Percentiles rank a stretch among this genome's conserved stretches.
These are phyloP conservation scores for Bruchidius siliquastri DNA, from an alignment of 2,888 invertebrate genomes.

Conservation along the genomic window DNA sequence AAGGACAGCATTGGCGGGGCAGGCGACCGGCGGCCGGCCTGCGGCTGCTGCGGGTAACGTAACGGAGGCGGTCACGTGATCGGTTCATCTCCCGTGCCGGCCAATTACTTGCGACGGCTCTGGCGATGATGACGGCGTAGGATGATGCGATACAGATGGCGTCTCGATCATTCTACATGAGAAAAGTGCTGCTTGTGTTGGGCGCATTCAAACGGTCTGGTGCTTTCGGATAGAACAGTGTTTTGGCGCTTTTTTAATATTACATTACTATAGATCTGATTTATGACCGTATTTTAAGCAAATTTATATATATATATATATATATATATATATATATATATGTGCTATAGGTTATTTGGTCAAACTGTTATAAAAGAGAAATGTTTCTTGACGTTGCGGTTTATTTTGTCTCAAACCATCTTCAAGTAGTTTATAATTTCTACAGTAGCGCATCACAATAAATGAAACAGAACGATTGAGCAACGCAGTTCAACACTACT, in stretches of 20 bases:
- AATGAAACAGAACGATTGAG: too few relatives aligned
- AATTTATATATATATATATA: too few relatives aligned
- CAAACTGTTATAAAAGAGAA: too few relatives aligned
- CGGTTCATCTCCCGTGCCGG: background rate
- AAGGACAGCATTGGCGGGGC: slow-evolving; percentile 46
- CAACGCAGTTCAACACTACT: too few relatives aligned
- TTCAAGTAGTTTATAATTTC: too few relatives aligned
- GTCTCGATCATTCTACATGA: background rate
- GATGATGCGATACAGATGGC: background rate
- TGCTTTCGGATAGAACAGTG: background rate
- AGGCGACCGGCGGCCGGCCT: slow-evolving; percentile 24
- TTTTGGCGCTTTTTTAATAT: background rate
- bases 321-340: too few relatives aligned
- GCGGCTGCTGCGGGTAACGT: slow-evolving; percentile 1
- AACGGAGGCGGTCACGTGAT: background rate
- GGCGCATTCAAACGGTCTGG: background rate
- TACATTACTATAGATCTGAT: background rate
- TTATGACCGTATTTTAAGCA: too few relatives aligned
- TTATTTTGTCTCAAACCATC: too few relatives aligned
- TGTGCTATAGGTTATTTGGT: too few relatives aligned
- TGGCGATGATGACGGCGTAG: background rate
- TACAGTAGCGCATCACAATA: too few relatives aligned
- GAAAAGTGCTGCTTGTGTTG: background rate
- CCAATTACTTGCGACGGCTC: slow-evolving; percentile 5
- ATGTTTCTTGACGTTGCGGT: too few relatives aligned